Base-by-base conservation (phyloP, 2,113 vertebrate genomes). In the Odocoileus virginianus region DNA sequence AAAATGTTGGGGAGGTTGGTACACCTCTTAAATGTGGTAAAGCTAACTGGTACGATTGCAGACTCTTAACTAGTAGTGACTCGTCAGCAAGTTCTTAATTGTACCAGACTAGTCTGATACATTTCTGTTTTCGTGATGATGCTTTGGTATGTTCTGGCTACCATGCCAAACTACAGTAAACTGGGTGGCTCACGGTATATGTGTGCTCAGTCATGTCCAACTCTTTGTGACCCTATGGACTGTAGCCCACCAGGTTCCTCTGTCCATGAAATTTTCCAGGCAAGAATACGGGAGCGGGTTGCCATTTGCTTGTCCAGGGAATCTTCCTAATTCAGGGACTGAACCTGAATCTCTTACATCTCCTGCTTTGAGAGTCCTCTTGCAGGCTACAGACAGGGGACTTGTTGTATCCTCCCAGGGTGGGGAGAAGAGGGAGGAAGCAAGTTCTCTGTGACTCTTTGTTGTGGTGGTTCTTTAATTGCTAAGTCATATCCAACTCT, bases 121-220 rank as follows among this genome's bases (percentile, higher is more conserved):
- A 50, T 92, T 74, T 89, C 47, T 83, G 47, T 76, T 58, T 92
- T 92, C 13, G 28, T 54, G 16, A n/a, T 71, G 25, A 21, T 57
- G 15, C 21, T 36, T 60, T 21, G 36, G 30, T 36, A 21, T 74
- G 9, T 28, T 55, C 43, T 50, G 43, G 64, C 52, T 19, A 7
- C 14, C n/a, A 1, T 30, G 12, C 40, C 27, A 89, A 27, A 40
- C 36, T 11, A 5, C 2, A 3, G 0, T 28, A 54, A 50, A n/a
- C n/a, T 54, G n/a, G 43, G 52, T 36, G 64, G 17, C n/a, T 36
- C 64, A 36, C 0, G n/a, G 64, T 71, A 36, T 71, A 21, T 21
- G 8, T 71, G 17, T 21, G 9, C 17, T 40, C 10, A 74, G 67
- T 40, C 1, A 0, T 74, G 36, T 40, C 67, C 11, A 40, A 74